phyloP scores from a whole-genome alignment of 1,140 invertebrate genomes.

The Zaprionus davidi region DNA sequence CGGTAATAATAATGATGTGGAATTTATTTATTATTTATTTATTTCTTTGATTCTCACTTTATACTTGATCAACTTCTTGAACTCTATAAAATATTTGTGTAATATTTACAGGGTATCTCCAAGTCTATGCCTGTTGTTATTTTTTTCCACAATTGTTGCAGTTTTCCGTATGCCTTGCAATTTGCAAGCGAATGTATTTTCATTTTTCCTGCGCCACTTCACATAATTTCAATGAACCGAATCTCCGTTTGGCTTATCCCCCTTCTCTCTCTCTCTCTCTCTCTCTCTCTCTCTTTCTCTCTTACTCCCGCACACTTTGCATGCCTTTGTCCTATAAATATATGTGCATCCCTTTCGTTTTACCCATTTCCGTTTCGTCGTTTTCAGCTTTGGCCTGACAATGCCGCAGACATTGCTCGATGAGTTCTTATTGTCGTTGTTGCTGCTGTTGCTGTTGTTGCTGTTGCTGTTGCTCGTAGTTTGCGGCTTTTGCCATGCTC shows the following conservation, averaged over 20 bases:
- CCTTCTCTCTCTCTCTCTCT: background rate
- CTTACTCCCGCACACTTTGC: background rate
- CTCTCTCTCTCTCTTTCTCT: slow-evolving; percentile 1
- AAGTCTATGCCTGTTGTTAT: background rate
- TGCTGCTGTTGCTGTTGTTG: background rate
- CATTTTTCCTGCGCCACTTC: slow-evolving; percentile 50
- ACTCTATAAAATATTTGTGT: background rate
- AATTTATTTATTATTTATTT: too few relatives aligned
- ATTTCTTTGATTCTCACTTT: too few relatives aligned
- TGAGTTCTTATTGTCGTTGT: slow-evolving; percentile 49
- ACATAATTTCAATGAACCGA: slow-evolving; percentile 78
- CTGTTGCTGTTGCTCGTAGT: slow-evolving; percentile 36
- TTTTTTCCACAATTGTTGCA: slow-evolving; percentile 22
- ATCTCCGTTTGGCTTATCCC: slow-evolving; percentile 66
- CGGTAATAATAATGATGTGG: too few relatives aligned
- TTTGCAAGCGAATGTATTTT: slow-evolving; percentile 43
- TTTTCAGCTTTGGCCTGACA: slow-evolving; percentile 57
- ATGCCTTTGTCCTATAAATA: background rate
- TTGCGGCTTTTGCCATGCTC: slow-evolving; percentile 66
- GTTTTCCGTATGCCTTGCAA: slow-evolving; percentile 41
- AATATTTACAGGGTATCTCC: background rate
- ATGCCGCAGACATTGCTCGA: slow-evolving; percentile 45
- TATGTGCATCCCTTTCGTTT: slow-evolving; percentile 15
- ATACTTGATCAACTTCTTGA: too few relatives aligned
- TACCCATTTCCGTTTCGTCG: slow-evolving; percentile 38